Conservation (phyloP, 2,113 vertebrate species). For the crab-eating macaque (Macaca fascicularis) region T2T-MFA8v1.1 NC_088386.1:94749001-94749500, state of each 20-base stretch:
- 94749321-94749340: background rate
- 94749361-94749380: slow-evolving; percentile 9
- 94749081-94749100: background rate
- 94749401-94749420: background rate
- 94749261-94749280: background rate
- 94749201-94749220: background rate
- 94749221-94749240: background rate
- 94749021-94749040: background rate
- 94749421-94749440: background rate
- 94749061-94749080: background rate
- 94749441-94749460: background rate
- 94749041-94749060: background rate
- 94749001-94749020: background rate
- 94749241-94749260: background rate
- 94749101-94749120: background rate
- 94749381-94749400: background rate
- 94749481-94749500: background rate
- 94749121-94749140: background rate
- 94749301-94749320: background rate
- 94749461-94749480: background rate
- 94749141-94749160: background rate
- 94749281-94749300: background rate
- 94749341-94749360: background rate
- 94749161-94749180: slow-evolving; percentile 6
- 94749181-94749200: background rate